Base-by-base conservation (phyloP, 1,140 invertebrate species). In the Drosophila prosaltans region DNA sequence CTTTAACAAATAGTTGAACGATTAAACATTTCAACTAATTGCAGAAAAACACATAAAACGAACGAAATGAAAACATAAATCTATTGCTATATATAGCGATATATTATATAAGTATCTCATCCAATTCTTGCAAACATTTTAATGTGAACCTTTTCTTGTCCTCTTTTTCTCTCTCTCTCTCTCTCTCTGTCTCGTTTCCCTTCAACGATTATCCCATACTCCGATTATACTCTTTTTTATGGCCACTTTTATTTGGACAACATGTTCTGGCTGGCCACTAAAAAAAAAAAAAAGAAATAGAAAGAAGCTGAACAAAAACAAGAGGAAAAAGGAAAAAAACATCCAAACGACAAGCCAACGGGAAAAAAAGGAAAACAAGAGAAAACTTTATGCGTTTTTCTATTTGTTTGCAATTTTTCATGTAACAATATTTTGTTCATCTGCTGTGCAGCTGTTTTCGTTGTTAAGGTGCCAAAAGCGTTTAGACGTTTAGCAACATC, bases 391-490 rank as follows among this genome's bases (percentile, higher is more conserved):
- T 74, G 51, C 64, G 70, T 58, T 75, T 60, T 79, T 65, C 69
- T 76, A 88, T 88, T 82, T 80, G 67, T 85, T 72, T 75, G 72
- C 72, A 55, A 88, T 80, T 79, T 83, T 68, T 79, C 65, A 76
- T 76, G 72, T 76, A 73, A 80, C 66, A 79, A 86, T 88, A 77
- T 86, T 88, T 77, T 82, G 78, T 81, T 74, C 69, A 69, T 68
- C 70, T 81, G 70, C 64, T 64, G 70, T 72, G 81, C 81, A 86
- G 82, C 69, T 86, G 81, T 86, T 86, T 72, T 78, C 68, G 65
- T 66, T 85, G 82, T 86, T 88, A 74, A 88, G 83, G 80, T 88
- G 82, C 83, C 79, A 82, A 88, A 80, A 79, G 67, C 69, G 67
- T 73, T 82, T 76, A 72, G 69, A 66, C 73, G 69, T 69, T 86